Evolutionary conservation across 2,797 vertebrate species (phyloP).

Genomic region (Sebastes paucispinis): DNA sequence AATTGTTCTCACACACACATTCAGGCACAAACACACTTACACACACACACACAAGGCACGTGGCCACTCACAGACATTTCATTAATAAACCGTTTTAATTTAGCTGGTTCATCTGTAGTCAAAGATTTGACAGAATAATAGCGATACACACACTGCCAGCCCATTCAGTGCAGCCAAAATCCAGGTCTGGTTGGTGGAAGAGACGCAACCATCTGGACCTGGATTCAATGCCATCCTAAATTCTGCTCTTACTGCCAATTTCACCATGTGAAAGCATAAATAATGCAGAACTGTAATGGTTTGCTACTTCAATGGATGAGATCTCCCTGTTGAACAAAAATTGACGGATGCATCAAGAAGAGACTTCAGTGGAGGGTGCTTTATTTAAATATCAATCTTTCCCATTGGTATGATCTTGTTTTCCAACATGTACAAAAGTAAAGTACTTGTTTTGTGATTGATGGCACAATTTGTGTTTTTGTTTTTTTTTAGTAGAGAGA

Average conservation of each 20-base stretch:
- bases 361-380: not conserved
- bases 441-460: not conserved
- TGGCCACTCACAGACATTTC: not conserved
- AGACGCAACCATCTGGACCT: slow-evolving; percentile 12
- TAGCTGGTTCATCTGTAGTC: not conserved
- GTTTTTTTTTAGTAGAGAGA: not conserved
- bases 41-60: not conserved
- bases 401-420: not conserved
- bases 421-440: not conserved
- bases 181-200: slow-evolving; percentile 4
- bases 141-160: not conserved
- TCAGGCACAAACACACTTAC: not conserved
- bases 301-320: not conserved
- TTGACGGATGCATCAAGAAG: not conserved
- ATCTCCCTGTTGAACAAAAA: not conserved
- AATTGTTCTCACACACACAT: not conserved
- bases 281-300: not conserved
- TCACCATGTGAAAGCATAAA: not conserved
- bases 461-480: not conserved
- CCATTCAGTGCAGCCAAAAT: slow-evolving; percentile 10
- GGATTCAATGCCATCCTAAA: not conserved
- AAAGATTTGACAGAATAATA: not conserved
- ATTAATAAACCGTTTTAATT: not conserved
- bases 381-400: not conserved
- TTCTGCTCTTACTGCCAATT: not conserved